Evolutionary conservation across 2,888 invertebrate genomes (phyloP), one percentile per base, ranked within the genome.

Genomic region (Petrolisthes manimaculis): DNA sequence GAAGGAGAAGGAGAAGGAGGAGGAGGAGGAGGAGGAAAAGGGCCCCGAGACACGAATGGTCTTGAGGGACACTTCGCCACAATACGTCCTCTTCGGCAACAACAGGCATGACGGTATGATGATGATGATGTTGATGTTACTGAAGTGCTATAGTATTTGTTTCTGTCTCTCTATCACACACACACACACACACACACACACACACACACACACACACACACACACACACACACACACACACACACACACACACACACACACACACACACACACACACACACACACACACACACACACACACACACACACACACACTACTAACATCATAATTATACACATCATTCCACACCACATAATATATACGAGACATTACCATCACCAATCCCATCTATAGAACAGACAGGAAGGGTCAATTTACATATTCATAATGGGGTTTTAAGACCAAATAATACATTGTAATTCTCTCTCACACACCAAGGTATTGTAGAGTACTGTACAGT

Each of bases 51-150:
- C 37, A 37, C 37, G n/a, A n/a, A n/a, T 37, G 2, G 51, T 74
- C 24, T 3, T 74, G 18, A 37, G 56, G 51, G 84, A 84, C 61
- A 56, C 37, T 4, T 18, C 56, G n/a, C 77, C 56, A 5, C 75
- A 74, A 8, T 55, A 61, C n/a, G 84, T 84, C 5, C 77, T 84
- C 56, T 84, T 84, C 77, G 77, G 78, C 55, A 74, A 71, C 83
- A 53, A 74, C 8, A 84, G 51, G 18, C 56, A n/a, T 8, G 14
- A 18, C 61, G 61, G 77, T 55, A n/a, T 55, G 71, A 54, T 6
- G 14, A 53, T 18, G 53, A 1, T 53, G 14, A 12, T 79, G n/a
- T 12, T 14, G 67, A 14, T 14, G 67, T 67, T 14, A 18, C 67
- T 14, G 1, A 1, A 67, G 67, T 67, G 18, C 6, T 4, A 9